Percentiles rank a stretch among this genome's conserved stretches.
Evolutionary conservation across 2,113 vertebrate genomes (phyloP).

Genomic region (Collichthys lucidus): DNA sequence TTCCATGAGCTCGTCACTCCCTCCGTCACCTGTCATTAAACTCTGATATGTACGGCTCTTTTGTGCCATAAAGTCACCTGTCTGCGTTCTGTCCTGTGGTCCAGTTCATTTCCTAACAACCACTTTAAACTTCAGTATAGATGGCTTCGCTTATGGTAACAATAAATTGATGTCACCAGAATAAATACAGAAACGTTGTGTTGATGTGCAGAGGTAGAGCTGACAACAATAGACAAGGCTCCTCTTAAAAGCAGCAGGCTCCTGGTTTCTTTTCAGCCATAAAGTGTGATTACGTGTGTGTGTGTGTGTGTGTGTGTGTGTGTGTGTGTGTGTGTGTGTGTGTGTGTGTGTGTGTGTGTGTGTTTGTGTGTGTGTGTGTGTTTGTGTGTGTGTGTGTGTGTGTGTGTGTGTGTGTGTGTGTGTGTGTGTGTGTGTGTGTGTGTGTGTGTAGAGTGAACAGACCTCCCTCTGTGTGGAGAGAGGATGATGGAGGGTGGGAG

Average conservation of each 20-base stretch:
- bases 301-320: conserved; percentile 17
- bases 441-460: conserved; percentile 34
- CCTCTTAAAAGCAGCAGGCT: conserved; percentile 12
- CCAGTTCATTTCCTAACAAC: neutral
- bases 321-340: neutral
- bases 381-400: conserved; percentile 18
- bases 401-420: conserved; percentile 23
- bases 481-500: conserved; percentile 49
- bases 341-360: neutral
- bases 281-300: conserved; percentile 1
- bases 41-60: neutral
- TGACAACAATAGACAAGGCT: conserved; percentile 30
- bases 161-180: neutral
- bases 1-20: neutral
- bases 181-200: neutral
- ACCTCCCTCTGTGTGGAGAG: conserved; percentile 51
- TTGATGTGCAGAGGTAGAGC: conserved; percentile 4
- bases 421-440: conserved; percentile 14
- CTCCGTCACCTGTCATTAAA: neutral
- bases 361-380: conserved; percentile 18
- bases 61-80: neutral
- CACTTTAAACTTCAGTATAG: neutral
- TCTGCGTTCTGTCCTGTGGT: neutral
- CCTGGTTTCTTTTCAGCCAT: conserved; percentile 6
- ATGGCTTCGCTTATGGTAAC: neutral